phyloP scores from a whole-genome alignment of 2,113 vertebrate species.

The Sinocyclocheilus anshuiensis region DNA sequence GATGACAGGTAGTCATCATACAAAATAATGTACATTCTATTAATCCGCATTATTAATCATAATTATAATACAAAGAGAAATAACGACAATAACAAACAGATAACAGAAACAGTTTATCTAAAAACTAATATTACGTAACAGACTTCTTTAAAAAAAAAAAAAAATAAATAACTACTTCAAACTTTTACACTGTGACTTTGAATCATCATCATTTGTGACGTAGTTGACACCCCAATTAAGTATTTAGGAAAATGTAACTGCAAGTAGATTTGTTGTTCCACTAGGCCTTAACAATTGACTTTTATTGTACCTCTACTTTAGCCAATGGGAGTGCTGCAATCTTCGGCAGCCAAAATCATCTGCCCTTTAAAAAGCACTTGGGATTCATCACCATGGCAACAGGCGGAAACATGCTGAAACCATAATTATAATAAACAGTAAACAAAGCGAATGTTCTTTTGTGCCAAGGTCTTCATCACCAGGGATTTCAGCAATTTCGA shows the following conservation, averaged over 20 bases:
- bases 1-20: not conserved
- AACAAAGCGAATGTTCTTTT: not conserved
- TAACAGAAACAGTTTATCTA: too few species aligned
- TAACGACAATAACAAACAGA: too few species aligned
- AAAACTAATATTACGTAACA: too few species aligned
- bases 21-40: not conserved
- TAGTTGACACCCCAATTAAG: not conserved
- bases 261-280: not conserved
- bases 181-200: not conserved
- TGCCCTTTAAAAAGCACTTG: conserved; percentile 9
- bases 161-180: too few species aligned
- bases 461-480: not conserved
- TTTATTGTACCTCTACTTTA: not conserved
- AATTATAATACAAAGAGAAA: not conserved
- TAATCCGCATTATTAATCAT: not conserved
- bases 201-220: not conserved
- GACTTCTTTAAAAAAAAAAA: too few species aligned
- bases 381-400: conserved; percentile 70
- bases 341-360: not conserved
- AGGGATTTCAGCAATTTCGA: not conserved
- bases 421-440: conserved; percentile 31
- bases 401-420: conserved; percentile 18
- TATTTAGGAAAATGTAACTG: not conserved
- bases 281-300: not conserved
- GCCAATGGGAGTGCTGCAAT: not conserved